These are phyloP conservation scores for Periphyllus acericola DNA, from an alignment of 2,888 invertebrate species.

Conservation along the genomic window DNA sequence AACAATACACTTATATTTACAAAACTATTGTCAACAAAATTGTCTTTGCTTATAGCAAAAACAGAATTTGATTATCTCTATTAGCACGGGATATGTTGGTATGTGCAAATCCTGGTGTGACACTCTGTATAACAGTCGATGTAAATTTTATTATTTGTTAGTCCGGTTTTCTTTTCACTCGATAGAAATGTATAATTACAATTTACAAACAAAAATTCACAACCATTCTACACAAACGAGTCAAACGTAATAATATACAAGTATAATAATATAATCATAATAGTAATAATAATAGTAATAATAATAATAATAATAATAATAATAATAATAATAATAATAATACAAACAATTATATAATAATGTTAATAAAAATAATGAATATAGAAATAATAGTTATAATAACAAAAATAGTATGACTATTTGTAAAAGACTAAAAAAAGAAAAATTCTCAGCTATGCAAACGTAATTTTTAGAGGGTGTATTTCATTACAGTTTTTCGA, in stretches of 20 bases:
- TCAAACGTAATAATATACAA: constrained; percentile 14
- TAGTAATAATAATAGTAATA: not conserved
- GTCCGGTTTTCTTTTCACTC: not conserved
- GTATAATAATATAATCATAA: not conserved
- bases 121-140: not conserved
- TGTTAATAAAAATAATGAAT: not conserved
- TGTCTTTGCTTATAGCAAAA: no score
- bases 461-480: not conserved
- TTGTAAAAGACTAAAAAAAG: not conserved
- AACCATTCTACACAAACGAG: not conserved
- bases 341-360: not conserved
- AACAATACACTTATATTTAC: no score
- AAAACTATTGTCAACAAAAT: no score
- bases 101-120: no score
- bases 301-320: not conserved
- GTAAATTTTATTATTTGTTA: not conserved
- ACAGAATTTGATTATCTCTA: no score
- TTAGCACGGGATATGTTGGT: no score
- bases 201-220: not conserved
- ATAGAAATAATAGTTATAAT: not conserved
- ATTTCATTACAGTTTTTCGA: not conserved
- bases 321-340: not conserved
- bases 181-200: constrained; percentile 10
- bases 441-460: not conserved
- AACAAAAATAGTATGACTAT: not conserved